A percentile compares a stretch with the other conserved stretches of the same genome.
phyloP scores from a whole-genome alignment of 2,113 vertebrate genomes.

The Hystrix brachyura region DNA sequence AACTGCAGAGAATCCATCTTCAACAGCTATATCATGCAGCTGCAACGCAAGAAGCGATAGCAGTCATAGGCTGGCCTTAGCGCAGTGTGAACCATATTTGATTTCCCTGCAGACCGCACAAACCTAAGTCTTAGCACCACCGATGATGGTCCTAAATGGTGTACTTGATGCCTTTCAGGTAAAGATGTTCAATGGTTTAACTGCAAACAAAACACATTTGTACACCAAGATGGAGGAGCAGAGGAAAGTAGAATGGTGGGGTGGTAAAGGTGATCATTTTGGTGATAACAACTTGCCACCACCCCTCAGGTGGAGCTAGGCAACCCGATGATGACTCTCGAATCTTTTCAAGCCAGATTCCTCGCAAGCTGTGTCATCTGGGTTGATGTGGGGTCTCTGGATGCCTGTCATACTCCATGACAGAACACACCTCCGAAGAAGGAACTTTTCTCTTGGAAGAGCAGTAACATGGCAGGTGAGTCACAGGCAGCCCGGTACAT shows the following conservation, averaged over 20 bases:
- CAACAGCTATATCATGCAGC: neutral
- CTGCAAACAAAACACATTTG: neutral
- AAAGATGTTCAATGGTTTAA: neutral
- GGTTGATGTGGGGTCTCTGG: neutral
- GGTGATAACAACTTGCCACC: neutral
- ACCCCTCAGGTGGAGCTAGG: neutral
- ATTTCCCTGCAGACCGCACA: neutral
- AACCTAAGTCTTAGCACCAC: neutral
- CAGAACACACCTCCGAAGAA: neutral
- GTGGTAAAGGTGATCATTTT: neutral
- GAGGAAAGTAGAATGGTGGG: neutral
- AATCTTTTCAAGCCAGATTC: neutral
- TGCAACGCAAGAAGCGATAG: neutral
- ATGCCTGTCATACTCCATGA: neutral
- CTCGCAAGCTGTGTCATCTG: neutral
- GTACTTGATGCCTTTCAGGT: too few species aligned
- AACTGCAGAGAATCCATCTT: neutral
- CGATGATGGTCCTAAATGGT: neutral
- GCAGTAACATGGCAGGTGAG: neutral
- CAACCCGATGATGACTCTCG: neutral
- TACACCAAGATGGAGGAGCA: neutral
- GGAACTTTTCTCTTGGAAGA: neutral
- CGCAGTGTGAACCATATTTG: neutral
- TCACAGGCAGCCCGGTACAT: neutral
- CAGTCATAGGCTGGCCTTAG: accelerated